Base-by-base conservation (phyloP, 2,113 vertebrate species). In the Pandion haliaetus region DNA sequence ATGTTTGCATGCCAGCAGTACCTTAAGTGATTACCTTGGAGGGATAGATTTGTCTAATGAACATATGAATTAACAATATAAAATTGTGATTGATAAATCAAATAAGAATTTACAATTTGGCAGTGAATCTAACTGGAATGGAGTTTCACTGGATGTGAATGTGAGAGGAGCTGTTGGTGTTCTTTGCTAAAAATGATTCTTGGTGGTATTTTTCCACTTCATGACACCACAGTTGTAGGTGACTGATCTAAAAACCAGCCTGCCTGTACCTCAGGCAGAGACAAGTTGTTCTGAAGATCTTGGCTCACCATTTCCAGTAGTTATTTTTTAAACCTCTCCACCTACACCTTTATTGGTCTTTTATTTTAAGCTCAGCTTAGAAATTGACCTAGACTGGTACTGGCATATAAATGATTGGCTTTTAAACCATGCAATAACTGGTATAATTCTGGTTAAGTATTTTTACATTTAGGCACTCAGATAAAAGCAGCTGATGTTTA, bases 1-100 rank as follows among this genome's bases (percentile, higher is more conserved):
- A 31, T 88, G 93, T 96, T 96, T 92, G 65, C 84, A 77, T 93
- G 95, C 95, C 96, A 97, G 66, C 87, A 90, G 87, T 90, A 97
- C 94, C 96, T 95, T 88, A 94, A 92, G 58, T 93, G 91, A 97
- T 95, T 95, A 96, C 96, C 96, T 96, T 95, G 67, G 96, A 95
- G 93, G 73, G 83, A 85, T 40, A 67, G 86, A 87, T 89, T 95
- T 95, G 82, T 95, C 91, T 91, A 95, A 90, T 91, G 91, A 95
- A 95, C 93, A 82, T 80, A 89, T 11, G 62, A 97, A 93, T 94
- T 91, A 96, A 90, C 92, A 94, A 82, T 91, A 80, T 71, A 90
- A 96, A 96, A 95, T 94, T 42, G 78, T 85, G 89, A 96, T 91
- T 96, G 95, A 94, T 94, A 96, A 95, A 95, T 95, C 86, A 96